These are phyloP conservation scores for Pandemis corylana DNA, from an alignment of 2,888 invertebrate genomes.

Conservation along the genomic window DNA sequence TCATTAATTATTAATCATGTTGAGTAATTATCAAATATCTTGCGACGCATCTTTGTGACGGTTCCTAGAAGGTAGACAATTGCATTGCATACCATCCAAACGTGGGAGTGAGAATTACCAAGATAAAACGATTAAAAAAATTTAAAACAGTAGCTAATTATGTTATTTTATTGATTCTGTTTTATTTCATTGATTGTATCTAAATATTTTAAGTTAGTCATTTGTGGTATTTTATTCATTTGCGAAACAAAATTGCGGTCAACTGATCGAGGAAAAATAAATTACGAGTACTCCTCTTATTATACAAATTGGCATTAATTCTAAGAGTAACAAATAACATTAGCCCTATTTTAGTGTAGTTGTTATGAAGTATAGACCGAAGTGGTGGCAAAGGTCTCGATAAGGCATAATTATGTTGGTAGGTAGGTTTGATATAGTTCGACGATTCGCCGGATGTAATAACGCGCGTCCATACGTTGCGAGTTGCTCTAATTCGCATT, in stretches of 20 bases:
- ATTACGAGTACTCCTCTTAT: constrained; percentile 15
- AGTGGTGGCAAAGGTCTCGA: constrained; percentile 71
- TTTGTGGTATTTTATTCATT: not conserved
- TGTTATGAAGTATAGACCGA: constrained; percentile 59
- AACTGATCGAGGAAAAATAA: constrained; percentile 24
- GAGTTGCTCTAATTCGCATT: constrained; percentile 57
- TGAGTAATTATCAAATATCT: constrained; percentile 39
- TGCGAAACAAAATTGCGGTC: constrained; percentile 11
- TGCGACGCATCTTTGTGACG: constrained; percentile 32
- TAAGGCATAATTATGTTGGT: constrained; percentile 58
- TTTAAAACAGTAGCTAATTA: not conserved
- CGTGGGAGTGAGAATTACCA: constrained; percentile 22
- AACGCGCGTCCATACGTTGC: constrained; percentile 49
- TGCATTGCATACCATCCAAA: constrained; percentile 11
- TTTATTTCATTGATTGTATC: not conserved
- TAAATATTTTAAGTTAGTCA: not conserved
- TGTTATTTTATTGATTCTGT: not conserved
- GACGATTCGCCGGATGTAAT: constrained; percentile 76
- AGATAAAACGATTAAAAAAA: not conserved
- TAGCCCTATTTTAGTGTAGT: constrained; percentile 52
- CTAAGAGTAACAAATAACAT: constrained; percentile 57
- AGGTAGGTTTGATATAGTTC: constrained; percentile 61
- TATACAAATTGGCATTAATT: constrained; percentile 46
- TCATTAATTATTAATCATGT: constrained; percentile 40
- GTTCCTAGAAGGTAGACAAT: constrained; percentile 32